phyloP scores from a whole-genome alignment of 1,140 invertebrate species.

The Halictus rubicundus region DNA sequence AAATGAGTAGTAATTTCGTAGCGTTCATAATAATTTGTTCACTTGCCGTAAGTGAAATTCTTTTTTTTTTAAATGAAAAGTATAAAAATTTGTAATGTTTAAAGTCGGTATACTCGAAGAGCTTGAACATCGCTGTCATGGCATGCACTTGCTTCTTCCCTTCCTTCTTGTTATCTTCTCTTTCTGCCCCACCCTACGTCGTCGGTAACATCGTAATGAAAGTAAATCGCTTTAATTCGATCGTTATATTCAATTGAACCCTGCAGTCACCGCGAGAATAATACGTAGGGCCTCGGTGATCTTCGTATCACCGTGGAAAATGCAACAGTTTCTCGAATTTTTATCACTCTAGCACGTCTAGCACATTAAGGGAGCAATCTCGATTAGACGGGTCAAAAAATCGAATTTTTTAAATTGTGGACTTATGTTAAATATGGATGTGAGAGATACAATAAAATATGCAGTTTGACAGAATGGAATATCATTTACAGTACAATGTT shows the following conservation, averaged over 20 bases:
- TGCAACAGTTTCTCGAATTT: neutral
- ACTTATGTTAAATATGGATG: no score
- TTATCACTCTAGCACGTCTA: neutral
- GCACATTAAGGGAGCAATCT: neutral
- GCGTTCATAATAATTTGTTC: no score
- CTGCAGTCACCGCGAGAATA: neutral
- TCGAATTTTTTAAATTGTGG: no score
- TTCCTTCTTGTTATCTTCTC: neutral
- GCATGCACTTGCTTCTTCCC: neutral
- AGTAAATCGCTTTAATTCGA: slow-evolving; percentile 45
- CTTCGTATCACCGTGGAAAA: neutral
- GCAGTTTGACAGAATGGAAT: no score
- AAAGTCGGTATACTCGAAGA: neutral
- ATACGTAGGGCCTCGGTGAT: neutral
- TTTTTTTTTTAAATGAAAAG: no score
- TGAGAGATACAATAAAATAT: no score
- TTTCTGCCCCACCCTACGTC: neutral
- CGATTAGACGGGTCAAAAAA: no score
- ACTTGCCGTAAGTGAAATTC: no score
- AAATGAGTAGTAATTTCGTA: no score
- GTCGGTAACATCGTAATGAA: slow-evolving; percentile 27
- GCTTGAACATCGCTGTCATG: neutral
- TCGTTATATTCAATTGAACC: slow-evolving; percentile 44
- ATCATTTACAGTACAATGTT: no score
- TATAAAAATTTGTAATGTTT: no score